A percentile compares a stretch with the other conserved stretches of the same genome.
Conservation (phyloP, 2,113 vertebrate species). For the Dunckerocampus dactyliophorus region DNA sequence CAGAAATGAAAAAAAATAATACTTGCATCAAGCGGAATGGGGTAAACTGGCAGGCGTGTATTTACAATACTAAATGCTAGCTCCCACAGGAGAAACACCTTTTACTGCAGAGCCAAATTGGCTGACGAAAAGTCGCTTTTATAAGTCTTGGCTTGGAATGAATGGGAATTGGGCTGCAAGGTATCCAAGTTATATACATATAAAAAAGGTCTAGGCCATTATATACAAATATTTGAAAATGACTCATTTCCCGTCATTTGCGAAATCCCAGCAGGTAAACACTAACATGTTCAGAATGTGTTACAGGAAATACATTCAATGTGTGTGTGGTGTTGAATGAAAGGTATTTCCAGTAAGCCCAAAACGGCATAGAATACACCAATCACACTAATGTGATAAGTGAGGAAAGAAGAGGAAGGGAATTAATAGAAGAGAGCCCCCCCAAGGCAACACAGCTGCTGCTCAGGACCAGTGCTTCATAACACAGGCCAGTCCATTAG, state of each 20-base stretch:
- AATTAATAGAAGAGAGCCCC: conserved; percentile 30
- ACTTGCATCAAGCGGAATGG: too few relatives aligned
- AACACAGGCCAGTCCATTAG: conserved; percentile 48
- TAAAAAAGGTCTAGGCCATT: conserved; percentile 38
- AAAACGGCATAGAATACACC: conserved; percentile 4
- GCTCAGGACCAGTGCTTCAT: conserved; percentile 33
- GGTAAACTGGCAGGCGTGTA: too few relatives aligned
- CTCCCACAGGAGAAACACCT: background rate
- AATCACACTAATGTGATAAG: conserved; percentile 29
- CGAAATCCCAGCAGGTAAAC: conserved; percentile 14
- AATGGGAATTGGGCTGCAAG: conserved; percentile 4
- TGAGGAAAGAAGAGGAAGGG: conserved; percentile 11
- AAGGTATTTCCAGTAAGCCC: conserved; percentile 15
- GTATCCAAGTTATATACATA: conserved; percentile 23
- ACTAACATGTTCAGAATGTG: conserved; percentile 12
- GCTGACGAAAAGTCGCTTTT: background rate
- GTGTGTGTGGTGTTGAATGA: background rate
- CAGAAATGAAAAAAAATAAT: background rate
- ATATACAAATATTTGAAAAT: conserved; percentile 40
- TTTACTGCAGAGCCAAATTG: background rate
- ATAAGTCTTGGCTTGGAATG: background rate
- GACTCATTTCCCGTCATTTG: conserved; percentile 37
- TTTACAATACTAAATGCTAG: too few relatives aligned
- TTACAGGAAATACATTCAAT: conserved; percentile 14
- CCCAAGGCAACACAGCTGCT: conserved; percentile 39